Evolutionary conservation across 2,888 invertebrate genomes (phyloP).

Genomic region (Corythucha ciliata): DNA sequence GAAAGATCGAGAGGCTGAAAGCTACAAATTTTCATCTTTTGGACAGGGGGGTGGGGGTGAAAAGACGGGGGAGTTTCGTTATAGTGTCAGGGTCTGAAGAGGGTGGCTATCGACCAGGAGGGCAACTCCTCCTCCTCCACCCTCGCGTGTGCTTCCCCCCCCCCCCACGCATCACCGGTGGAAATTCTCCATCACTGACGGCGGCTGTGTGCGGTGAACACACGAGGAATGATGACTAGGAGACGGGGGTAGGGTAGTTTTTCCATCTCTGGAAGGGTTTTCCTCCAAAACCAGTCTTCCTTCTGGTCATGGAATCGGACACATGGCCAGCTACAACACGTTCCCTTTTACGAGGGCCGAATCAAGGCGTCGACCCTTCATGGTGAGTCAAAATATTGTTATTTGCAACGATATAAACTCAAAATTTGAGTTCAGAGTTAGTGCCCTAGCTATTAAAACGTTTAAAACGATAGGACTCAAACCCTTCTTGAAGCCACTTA

Average conservation of each 20-base stretch:
- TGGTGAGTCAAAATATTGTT: conserved; percentile 20
- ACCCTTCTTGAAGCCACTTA: too few relatives aligned
- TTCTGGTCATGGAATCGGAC: conserved; percentile 24
- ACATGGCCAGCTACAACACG: conserved; percentile 25
- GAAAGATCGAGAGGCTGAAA: too few relatives aligned
- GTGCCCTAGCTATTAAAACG: too few relatives aligned
- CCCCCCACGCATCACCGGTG: not conserved
- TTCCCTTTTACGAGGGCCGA: conserved; percentile 24
- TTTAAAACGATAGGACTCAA: too few relatives aligned
- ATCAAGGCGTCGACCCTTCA: conserved; percentile 23
- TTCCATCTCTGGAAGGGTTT: not conserved
- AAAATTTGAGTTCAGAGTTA: too few relatives aligned
- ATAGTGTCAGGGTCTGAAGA: too few relatives aligned
- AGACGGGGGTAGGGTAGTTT: not conserved
- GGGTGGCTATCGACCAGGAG: too few relatives aligned
- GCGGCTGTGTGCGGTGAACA: not conserved
- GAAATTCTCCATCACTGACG: not conserved
- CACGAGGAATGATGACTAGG: not conserved
- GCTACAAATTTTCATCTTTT: too few relatives aligned
- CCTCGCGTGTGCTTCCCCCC: not conserved
- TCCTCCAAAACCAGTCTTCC: conserved; percentile 10
- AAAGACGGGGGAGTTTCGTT: too few relatives aligned
- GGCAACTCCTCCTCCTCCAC: not conserved
- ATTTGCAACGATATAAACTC: too few relatives aligned
- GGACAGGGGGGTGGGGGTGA: too few relatives aligned